Evolutionary conservation across 1,140 invertebrate species (phyloP).

Genomic region (Musca vetustissima): DNA sequence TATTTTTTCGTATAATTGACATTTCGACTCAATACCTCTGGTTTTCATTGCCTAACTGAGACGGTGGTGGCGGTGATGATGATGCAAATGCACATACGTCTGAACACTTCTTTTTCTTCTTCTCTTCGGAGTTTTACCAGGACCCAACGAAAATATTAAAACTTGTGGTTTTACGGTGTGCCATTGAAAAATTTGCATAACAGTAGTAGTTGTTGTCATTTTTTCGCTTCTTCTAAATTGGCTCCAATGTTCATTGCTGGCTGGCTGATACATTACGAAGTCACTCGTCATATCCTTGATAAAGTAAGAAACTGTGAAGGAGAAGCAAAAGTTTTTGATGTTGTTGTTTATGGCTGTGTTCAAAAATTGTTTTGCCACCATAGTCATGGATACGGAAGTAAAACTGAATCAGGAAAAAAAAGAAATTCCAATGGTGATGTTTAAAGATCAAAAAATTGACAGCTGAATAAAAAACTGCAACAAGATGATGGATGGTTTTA

Average conservation of each 20-base stretch:
- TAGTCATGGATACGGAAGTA: not conserved
- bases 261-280: not conserved
- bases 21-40: constrained; percentile 11
- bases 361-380: not conserved
- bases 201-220: not conserved
- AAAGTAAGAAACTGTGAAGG: too few relatives aligned
- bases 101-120: too few relatives aligned
- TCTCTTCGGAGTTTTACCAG: too few relatives aligned
- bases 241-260: constrained; percentile 19
- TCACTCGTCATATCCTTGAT: too few relatives aligned
- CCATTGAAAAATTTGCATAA: constrained; percentile 7
- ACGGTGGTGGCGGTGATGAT: too few relatives aligned
- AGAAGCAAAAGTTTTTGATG: not conserved
- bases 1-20: constrained; percentile 21
- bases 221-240: not conserved
- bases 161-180: constrained; percentile 1
- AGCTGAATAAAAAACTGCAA: constrained; percentile 2
- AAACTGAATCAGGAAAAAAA: too few relatives aligned
- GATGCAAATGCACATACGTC: too few relatives aligned
- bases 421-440: not conserved
- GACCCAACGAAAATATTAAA: not conserved
- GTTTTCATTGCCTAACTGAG: not conserved
- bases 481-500: constrained; percentile 10
- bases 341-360: not conserved
- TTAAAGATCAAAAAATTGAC: constrained; percentile 23